These are phyloP conservation scores for Gallinago jamesoni DNA, from an alignment of 2,113 vertebrate genomes.

Conservation along the genomic window DNA sequence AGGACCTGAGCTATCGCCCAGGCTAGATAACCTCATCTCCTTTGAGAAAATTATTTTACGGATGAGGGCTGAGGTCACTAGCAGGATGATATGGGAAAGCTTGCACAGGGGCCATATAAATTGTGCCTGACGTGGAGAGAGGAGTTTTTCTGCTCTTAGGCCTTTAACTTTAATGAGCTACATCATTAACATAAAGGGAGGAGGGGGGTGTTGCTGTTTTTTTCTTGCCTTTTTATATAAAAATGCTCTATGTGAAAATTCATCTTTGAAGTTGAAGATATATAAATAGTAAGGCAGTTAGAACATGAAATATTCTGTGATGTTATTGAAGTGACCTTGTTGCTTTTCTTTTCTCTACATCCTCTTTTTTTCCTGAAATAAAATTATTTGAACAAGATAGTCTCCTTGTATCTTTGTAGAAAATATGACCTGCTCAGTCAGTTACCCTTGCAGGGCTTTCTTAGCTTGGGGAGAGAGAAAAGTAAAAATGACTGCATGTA, in stretches of 20 bases:
- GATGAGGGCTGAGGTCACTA: not conserved
- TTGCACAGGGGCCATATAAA: not conserved
- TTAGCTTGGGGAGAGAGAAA: not conserved
- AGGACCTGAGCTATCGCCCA: not conserved
- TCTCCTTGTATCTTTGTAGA: not conserved
- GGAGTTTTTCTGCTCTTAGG: not conserved
- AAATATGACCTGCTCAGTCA: conserved; percentile 30
- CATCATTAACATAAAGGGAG: not conserved
- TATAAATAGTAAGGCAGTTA: not conserved
- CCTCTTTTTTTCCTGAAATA: not conserved
- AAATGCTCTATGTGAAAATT: not conserved
- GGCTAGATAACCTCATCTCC: not conserved
- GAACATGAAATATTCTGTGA: not conserved
- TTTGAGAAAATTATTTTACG: not conserved
- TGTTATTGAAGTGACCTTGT: conserved; percentile 55
- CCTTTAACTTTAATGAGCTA: not conserved
- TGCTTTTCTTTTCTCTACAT: not conserved
- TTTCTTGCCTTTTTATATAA: not conserved
- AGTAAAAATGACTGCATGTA: not conserved
- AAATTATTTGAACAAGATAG: conserved; percentile 41
- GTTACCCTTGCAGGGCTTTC: not conserved
- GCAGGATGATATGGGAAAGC: not conserved
- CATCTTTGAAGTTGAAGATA: not conserved
- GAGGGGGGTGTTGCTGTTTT: not conserved
- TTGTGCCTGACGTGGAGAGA: not conserved